These are phyloP conservation scores for Hyles lineata DNA, from an alignment of 2,888 invertebrate species.

Conservation along the genomic window DNA sequence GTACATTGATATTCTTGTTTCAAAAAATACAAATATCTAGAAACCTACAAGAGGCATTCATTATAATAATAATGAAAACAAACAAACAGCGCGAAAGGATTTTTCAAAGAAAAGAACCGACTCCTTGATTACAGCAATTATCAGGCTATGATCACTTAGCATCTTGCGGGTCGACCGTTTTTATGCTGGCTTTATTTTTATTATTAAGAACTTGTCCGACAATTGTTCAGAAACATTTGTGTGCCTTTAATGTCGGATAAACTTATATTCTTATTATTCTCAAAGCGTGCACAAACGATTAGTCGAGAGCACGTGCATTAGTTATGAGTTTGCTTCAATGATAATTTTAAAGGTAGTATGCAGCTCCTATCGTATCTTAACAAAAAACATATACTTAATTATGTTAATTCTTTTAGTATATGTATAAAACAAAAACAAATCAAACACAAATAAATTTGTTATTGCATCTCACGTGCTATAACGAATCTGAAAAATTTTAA, in stretches of 20 bases:
- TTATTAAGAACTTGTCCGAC: not conserved
- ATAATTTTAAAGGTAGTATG: constrained; percentile 1
- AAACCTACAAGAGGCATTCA: not conserved
- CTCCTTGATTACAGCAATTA: not conserved
- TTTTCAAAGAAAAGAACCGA: not conserved
- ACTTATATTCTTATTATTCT: not conserved
- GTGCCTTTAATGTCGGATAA: not conserved
- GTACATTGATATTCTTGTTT: not conserved
- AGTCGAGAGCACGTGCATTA: not conserved
- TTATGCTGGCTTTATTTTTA: not conserved
- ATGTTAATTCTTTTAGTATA: not conserved
- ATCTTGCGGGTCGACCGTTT: not conserved
- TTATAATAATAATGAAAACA: not conserved
- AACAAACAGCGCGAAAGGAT: not conserved
- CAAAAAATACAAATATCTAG: not conserved
- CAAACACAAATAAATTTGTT: not conserved
- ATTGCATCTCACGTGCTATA: no score
- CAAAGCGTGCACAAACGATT: not conserved
- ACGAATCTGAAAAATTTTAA: no score
- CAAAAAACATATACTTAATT: not conserved
- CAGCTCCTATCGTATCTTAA: no score
- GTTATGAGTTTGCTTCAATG: not conserved
- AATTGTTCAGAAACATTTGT: not conserved
- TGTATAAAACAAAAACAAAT: not conserved
- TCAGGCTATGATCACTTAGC: not conserved